Percentiles rank a stretch among this genome's conserved stretches.
These are phyloP conservation scores for Sisyra terminalis DNA, from an alignment of 2,888 invertebrate species.

Conservation along the genomic window DNA sequence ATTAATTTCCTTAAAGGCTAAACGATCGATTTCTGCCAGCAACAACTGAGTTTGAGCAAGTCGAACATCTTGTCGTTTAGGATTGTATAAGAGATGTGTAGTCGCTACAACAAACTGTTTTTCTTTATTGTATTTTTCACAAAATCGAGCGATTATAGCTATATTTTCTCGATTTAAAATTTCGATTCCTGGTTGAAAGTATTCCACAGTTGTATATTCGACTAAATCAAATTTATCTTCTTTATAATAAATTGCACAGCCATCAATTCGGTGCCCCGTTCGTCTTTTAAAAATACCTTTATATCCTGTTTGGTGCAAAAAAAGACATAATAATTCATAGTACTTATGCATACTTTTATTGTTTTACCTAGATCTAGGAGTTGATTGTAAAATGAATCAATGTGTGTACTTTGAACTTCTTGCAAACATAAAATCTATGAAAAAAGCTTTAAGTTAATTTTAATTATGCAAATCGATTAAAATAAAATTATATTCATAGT, in stretches of 20 bases:
- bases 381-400: slow-evolving; percentile 39
- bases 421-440: slow-evolving; percentile 71
- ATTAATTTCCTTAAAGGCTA: slow-evolving; percentile 36
- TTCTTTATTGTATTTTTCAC: slow-evolving; percentile 30
- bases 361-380: slow-evolving; percentile 23
- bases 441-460: no score
- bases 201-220: slow-evolving; percentile 53
- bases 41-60: slow-evolving; percentile 75
- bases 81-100: slow-evolving; percentile 90
- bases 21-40: slow-evolving; percentile 67
- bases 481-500: no score
- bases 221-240: slow-evolving; percentile 44
- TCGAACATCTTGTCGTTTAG: slow-evolving; percentile 72
- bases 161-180: slow-evolving; percentile 76
- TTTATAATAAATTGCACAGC: slow-evolving; percentile 80
- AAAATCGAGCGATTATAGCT: slow-evolving; percentile 62
- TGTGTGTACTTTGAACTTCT: slow-evolving; percentile 74
- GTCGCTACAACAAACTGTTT: slow-evolving; percentile 65
- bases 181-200: slow-evolving; percentile 38
- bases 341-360: not conserved
- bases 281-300: slow-evolving; percentile 65
- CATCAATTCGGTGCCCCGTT: slow-evolving; percentile 67
- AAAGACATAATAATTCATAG: not conserved
- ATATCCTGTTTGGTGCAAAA: slow-evolving; percentile 43
- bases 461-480: no score